phyloP scores from a whole-genome alignment of 2,113 vertebrate species.

The Xiphophorus maculatus region DNA sequence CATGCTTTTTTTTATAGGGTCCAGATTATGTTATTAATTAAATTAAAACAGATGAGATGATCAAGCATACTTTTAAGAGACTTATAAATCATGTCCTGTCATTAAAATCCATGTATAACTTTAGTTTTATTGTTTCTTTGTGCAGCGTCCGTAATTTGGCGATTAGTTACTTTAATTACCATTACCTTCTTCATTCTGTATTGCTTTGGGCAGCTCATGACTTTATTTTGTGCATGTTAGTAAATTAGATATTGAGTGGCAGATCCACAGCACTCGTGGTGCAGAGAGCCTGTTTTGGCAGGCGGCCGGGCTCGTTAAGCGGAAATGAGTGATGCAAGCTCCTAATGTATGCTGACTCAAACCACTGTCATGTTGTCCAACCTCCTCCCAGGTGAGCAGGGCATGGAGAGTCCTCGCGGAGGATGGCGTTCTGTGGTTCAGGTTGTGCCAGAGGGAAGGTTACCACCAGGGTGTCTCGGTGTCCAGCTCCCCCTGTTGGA shows the following conservation, averaged over 20 bases:
- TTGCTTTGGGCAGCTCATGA: slow-evolving; percentile 3
- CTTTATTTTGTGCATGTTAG: slow-evolving; percentile 32
- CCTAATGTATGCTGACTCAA: slow-evolving; percentile 60
- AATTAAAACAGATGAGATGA: background rate
- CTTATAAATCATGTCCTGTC: background rate
- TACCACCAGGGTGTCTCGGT: slow-evolving; percentile 80
- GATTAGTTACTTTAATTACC: background rate
- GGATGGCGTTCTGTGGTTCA: slow-evolving; percentile 91
- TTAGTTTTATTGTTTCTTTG: background rate
- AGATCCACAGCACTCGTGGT: background rate
- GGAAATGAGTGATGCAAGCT: slow-evolving; percentile 31
- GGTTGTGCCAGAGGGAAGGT: slow-evolving; percentile 87
- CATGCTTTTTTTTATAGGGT: background rate
- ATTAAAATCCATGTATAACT: background rate
- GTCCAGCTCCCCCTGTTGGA: slow-evolving; percentile 90
- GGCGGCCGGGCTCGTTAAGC: slow-evolving; percentile 35
- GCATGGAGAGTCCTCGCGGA: slow-evolving; percentile 91
- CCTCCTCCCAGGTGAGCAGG: slow-evolving; percentile 89
- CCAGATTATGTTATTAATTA: background rate
- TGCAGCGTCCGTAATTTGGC: background rate
- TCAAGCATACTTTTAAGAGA: background rate
- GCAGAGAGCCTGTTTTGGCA: slow-evolving; percentile 36
- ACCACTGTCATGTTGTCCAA: slow-evolving; percentile 10
- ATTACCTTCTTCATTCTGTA: background rate
- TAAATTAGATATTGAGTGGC: slow-evolving; percentile 27